Conservation (phyloP, 2,797 vertebrate species). For the Salmo trutta region DNA sequence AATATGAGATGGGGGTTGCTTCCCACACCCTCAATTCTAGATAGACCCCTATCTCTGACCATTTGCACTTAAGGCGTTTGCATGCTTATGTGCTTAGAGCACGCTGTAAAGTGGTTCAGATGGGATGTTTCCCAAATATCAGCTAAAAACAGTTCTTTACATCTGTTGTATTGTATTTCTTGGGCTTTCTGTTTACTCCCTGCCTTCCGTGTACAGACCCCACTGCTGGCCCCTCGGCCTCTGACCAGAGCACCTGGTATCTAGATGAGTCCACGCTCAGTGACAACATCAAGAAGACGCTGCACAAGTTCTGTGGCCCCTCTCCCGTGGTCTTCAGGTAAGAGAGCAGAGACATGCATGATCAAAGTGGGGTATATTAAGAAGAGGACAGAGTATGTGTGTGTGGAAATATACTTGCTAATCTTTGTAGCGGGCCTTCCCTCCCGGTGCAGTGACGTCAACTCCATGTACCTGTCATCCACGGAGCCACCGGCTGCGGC, state of each 20-base stretch:
- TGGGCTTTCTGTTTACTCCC: background rate
- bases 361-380: background rate
- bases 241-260: constrained; percentile 99
- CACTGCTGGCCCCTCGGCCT: constrained; percentile 97
- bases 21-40: background rate
- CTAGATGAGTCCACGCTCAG: constrained; percentile 97
- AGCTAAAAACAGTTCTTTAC: background rate
- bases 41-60: background rate
- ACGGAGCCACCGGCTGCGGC: constrained; percentile 97
- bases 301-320: constrained; percentile 98
- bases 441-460: constrained; percentile 84
- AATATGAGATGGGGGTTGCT: background rate
- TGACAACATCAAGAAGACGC: constrained; percentile 98
- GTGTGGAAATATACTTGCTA: background rate
- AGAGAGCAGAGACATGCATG: background rate
- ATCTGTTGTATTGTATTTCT: background rate
- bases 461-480: constrained; percentile 98
- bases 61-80: no score
- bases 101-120: background rate
- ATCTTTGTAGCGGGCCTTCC: background rate
- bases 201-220: constrained; percentile 80
- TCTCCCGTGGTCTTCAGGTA: constrained; percentile 98
- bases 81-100: background rate
- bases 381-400: background rate
- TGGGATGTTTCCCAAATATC: background rate